Conservation (phyloP, 2,888 invertebrate species). For the Dexiosoma caninum region DNA sequence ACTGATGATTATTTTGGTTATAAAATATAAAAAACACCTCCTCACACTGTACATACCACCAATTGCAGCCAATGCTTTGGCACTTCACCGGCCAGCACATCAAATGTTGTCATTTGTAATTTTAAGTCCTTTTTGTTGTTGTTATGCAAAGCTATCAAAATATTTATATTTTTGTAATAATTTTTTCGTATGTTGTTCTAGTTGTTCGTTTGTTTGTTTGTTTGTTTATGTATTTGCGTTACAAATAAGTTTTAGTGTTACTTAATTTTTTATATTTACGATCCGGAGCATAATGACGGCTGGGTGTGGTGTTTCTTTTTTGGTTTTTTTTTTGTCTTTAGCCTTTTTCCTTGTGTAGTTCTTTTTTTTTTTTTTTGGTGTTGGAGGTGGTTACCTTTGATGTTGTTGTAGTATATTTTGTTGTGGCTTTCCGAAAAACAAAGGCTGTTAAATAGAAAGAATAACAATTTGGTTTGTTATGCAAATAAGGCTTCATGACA, state of each 20-base stretch:
- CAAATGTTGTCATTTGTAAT: slow-evolving; percentile 30
- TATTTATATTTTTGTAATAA: slow-evolving; percentile 56
- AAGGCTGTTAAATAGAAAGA: slow-evolving; percentile 11
- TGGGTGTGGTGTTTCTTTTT: slow-evolving; percentile 55
- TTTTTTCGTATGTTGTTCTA: too few species aligned
- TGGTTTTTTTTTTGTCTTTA: slow-evolving; percentile 33
- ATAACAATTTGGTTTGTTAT: slow-evolving; percentile 55
- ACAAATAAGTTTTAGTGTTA: slow-evolving; percentile 47
- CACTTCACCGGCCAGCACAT: slow-evolving; percentile 26
- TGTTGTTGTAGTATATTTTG: slow-evolving; percentile 34
- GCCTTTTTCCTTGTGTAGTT: slow-evolving; percentile 8
- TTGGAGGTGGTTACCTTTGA: slow-evolving; percentile 57
- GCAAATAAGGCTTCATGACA: slow-evolving; percentile 59
- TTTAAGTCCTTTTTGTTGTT: slow-evolving; percentile 25
- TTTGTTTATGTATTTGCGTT: slow-evolving; percentile 33
- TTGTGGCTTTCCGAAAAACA: slow-evolving; percentile 49
- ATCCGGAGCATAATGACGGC: background rate
- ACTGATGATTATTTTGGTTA: slow-evolving; percentile 55
- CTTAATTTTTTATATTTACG: background rate
- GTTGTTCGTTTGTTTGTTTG: slow-evolving; percentile 39
- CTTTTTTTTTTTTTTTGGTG: background rate
- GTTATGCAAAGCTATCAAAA: slow-evolving; percentile 63
- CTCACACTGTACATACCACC: slow-evolving; percentile 17
- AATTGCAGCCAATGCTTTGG: background rate
- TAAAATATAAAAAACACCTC: slow-evolving; percentile 33